Evolutionary conservation across 1,140 invertebrate genomes (phyloP).

Genomic region (Apis laboriosa): DNA sequence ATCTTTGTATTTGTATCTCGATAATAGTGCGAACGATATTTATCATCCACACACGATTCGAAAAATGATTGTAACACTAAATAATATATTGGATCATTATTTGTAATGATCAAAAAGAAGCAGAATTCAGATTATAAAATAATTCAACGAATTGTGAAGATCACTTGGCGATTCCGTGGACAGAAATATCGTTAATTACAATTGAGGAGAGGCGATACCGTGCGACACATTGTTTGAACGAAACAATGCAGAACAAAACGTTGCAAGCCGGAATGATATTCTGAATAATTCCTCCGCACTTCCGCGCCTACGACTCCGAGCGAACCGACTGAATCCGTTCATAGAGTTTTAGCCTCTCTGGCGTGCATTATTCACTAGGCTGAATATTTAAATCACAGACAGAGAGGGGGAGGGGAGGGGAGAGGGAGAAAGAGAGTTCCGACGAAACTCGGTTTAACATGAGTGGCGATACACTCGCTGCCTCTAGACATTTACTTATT

Average conservation of each 20-base stretch:
- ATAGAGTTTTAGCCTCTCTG: slow-evolving; percentile 50
- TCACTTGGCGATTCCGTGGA: no score
- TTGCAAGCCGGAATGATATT: slow-evolving; percentile 37
- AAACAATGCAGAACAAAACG: slow-evolving; percentile 32
- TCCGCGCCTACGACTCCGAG: slow-evolving; percentile 47
- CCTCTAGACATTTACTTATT: slow-evolving; percentile 39
- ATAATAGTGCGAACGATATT: no score
- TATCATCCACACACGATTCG: no score
- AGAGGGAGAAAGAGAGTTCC: slow-evolving; percentile 38
- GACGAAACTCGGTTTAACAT: slow-evolving; percentile 49
- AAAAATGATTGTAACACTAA: no score
- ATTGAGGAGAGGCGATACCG: neutral
- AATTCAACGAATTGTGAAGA: no score
- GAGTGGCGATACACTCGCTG: slow-evolving; percentile 42
- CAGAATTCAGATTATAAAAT: no score
- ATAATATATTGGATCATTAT: no score
- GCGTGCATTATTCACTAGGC: slow-evolving; percentile 47
- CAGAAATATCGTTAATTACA: slow-evolving; percentile 18
- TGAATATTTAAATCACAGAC: slow-evolving; percentile 53
- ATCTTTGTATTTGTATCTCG: no score
- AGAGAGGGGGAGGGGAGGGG: no score
- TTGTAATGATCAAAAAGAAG: no score
- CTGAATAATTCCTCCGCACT: slow-evolving; percentile 45
- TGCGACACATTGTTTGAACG: slow-evolving; percentile 15
- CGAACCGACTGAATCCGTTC: slow-evolving; percentile 47